phyloP scores from a whole-genome alignment of 1,140 invertebrate genomes.

The Lethocerus indicus region DNA sequence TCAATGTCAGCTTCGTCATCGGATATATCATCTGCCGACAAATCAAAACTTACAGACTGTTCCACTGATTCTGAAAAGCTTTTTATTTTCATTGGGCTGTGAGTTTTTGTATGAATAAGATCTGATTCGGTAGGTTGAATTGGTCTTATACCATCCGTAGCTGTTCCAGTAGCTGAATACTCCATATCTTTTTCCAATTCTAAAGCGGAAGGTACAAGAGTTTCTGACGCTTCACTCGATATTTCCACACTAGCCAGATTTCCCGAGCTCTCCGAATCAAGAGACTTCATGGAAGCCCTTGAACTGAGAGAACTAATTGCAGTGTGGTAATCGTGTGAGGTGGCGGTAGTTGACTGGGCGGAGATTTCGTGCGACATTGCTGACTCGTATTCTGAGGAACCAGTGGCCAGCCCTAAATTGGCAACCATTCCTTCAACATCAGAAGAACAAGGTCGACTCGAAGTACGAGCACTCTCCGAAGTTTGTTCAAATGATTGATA shows the following conservation, averaged over 20 bases:
- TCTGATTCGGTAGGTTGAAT: not conserved
- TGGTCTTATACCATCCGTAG: not conserved
- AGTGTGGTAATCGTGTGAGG: slow-evolving; percentile 70
- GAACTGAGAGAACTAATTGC: slow-evolving; percentile 68
- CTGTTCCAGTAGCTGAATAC: slow-evolving; percentile 4
- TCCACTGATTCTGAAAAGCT: slow-evolving; percentile 15
- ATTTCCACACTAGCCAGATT: slow-evolving; percentile 69
- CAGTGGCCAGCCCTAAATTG: slow-evolving; percentile 26
- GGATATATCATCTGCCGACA: slow-evolving; percentile 17
- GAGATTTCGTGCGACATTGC: slow-evolving; percentile 61
- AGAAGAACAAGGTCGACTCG: slow-evolving; percentile 67
- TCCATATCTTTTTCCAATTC: slow-evolving; percentile 29
- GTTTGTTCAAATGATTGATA: slow-evolving; percentile 77
- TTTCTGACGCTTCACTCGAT: slow-evolving; percentile 77
- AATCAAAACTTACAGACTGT: slow-evolving; percentile 16
- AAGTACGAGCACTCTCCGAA: slow-evolving; percentile 34
- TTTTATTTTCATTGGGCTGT: slow-evolving; percentile 5
- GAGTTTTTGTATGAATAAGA: not conserved
- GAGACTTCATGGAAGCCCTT: slow-evolving; percentile 71
- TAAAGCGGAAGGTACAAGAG: slow-evolving; percentile 56
- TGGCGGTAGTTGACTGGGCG: slow-evolving; percentile 39
- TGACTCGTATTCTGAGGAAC: slow-evolving; percentile 76
- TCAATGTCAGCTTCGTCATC: slow-evolving; percentile 15
- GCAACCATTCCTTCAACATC: slow-evolving; percentile 61
- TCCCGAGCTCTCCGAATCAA: slow-evolving; percentile 75